Percentiles rank a stretch among this genome's conserved stretches.
Conservation (phyloP, 2,888 invertebrate species). For the Apotomis capreana region DNA sequence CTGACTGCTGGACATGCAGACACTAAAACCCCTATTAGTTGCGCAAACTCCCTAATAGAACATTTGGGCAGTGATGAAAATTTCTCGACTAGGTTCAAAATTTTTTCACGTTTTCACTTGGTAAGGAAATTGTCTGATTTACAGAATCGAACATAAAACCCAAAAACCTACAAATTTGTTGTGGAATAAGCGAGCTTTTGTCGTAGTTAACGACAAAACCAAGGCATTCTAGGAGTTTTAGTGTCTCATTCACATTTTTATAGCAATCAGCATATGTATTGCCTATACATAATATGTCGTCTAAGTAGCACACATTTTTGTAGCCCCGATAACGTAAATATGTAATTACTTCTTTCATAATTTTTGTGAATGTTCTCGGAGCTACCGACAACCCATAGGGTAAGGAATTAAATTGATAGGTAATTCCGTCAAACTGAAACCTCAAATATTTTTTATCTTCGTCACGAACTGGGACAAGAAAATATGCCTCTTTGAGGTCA, state of each 20-base stretch:
- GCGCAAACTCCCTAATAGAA: not conserved
- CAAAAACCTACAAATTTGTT: not conserved
- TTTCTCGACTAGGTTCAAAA: no score
- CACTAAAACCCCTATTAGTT: not conserved
- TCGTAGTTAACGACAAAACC: not conserved
- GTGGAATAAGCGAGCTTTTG: not conserved
- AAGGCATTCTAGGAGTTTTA: not conserved
- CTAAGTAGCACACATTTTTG: not conserved
- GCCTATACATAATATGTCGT: not conserved
- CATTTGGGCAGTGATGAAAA: no score
- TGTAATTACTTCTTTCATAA: not conserved
- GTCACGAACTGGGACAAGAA: not conserved
- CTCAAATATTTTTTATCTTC: not conserved
- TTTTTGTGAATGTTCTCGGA: not conserved
- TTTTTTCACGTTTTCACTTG: not conserved
- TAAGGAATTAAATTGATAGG: not conserved
- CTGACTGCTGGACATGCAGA: conserved; percentile 36
- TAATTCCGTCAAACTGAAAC: not conserved
- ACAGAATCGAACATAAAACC: not conserved
- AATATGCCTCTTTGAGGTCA: no score
- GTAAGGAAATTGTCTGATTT: not conserved
- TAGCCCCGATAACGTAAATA: not conserved
- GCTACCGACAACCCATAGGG: not conserved
- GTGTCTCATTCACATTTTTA: not conserved
- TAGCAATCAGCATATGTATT: not conserved